Percentiles rank a stretch among this genome's conserved stretches.
Evolutionary conservation across 2,113 vertebrate species (phyloP).

Genomic region (Odocoileus virginianus): DNA sequence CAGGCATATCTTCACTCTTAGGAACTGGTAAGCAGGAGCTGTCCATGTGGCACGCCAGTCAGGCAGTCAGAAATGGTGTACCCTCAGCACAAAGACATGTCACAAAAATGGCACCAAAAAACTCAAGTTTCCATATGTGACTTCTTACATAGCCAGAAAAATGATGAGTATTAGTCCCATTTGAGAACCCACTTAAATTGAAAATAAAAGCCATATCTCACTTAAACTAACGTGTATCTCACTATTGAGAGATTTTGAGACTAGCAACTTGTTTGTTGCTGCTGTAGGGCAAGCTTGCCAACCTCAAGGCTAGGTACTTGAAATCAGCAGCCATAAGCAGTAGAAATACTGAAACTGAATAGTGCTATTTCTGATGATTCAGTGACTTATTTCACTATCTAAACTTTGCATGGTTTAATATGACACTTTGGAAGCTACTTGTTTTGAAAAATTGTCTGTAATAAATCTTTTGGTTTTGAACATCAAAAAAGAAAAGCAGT

Average conservation of each 20-base stretch:
- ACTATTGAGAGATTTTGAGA: neutral
- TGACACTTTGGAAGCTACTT: neutral
- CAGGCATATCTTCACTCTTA: neutral
- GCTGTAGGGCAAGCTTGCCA: neutral
- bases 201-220: neutral
- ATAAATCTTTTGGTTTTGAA: conserved; percentile 41
- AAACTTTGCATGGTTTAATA: conserved; percentile 36
- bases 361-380: neutral
- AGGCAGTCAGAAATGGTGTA: neutral
- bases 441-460: conserved; percentile 36
- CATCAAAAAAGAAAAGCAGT: neutral
- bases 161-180: neutral
- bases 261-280: neutral
- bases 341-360: neutral
- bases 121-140: neutral
- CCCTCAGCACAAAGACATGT: neutral
- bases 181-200: neutral
- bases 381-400: conserved; percentile 18
- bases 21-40: neutral
- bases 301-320: neutral
- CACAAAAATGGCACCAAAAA: neutral
- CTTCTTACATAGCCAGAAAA: neutral
- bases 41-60: neutral
- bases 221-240: neutral
- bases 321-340: neutral